Base-by-base conservation (phyloP, 2,113 vertebrate species). In the Lutjanus erythropterus region DNA sequence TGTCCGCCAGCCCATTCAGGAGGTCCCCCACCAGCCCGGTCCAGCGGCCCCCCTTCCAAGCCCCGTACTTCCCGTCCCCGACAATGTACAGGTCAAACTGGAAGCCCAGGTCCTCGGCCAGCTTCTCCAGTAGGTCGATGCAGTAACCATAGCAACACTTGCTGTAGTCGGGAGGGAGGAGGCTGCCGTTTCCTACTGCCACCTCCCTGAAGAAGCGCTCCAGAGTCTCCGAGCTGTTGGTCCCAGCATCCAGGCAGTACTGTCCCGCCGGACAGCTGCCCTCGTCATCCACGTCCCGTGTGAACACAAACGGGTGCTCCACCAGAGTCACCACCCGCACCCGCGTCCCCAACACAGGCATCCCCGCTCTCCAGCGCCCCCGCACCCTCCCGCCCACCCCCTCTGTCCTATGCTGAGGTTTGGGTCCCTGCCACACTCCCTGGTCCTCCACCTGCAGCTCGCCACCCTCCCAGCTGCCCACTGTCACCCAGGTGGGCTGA, bases 91-190 rank as follows among this genome's bases (percentile, higher is more conserved):
- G 95, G 83, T 98, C 95, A 0, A 97, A 98, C 58, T 96, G 92
- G 0, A 98, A 98, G 82, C 92, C 88, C 31, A 96, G 14, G 81
- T 99, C 97, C 88, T 97, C 96, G 0, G 96, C 94, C 89, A 98
- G 92, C 81, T 94, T 96, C 91, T 97, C 96, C 86, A 98, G 92
- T 69, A 98, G 93, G 92, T 99, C 97, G 0, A 99, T 96, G 92
- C 97, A 98, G 92, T 99, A 98, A 4, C 97, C 97, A 0, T 97
- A 98, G 91, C 97, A 98, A 81, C 97, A 99, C 42, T 94, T 96
- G 49, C 90, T 94, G 89, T 95, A 95, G 0, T 59, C 89, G 0
- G 44, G 56, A 0, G 96, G 95, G 46, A 95, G 89, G 0, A 94
- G 96, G 29, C 86, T 93, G 66, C 93, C 85, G 0, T 97, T 97